These are phyloP conservation scores for Tauraco erythrolophus DNA, from an alignment of 2,113 vertebrate genomes.

Conservation along the genomic window DNA sequence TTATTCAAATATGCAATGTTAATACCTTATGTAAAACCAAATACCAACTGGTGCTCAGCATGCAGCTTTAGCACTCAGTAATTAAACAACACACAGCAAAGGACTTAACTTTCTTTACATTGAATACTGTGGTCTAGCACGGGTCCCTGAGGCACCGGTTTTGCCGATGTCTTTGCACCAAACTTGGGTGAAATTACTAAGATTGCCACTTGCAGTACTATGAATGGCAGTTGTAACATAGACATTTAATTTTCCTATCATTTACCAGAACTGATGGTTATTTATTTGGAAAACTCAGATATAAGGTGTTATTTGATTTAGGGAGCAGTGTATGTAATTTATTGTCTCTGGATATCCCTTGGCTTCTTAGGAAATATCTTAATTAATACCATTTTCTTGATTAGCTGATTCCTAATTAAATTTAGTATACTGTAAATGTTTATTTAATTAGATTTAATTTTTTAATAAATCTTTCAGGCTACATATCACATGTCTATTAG, in stretches of 20 bases:
- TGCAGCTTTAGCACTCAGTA: background rate
- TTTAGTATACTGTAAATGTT: background rate
- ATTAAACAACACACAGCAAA: background rate
- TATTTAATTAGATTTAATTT: slow-evolving; percentile 5
- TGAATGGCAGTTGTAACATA: background rate
- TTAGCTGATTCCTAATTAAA: slow-evolving; percentile 6
- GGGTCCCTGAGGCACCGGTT: background rate
- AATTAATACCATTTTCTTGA: background rate
- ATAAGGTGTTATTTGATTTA: background rate
- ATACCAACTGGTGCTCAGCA: background rate
- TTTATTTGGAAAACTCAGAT: background rate
- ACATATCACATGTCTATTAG: background rate
- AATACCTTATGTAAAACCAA: background rate
- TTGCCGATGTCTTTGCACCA: background rate
- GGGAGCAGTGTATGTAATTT: background rate
- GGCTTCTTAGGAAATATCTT: background rate
- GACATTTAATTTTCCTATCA: background rate
- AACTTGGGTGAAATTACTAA: background rate
- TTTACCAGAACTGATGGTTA: background rate
- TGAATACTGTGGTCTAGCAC: background rate
- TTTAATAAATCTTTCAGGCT: background rate
- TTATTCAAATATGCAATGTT: background rate
- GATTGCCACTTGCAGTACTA: background rate
- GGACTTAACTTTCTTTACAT: background rate
- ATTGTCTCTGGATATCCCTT: background rate